These are phyloP conservation scores for Psittacula derbiana DNA, from an alignment of 2,797 vertebrate genomes.

Conservation along the genomic window DNA sequence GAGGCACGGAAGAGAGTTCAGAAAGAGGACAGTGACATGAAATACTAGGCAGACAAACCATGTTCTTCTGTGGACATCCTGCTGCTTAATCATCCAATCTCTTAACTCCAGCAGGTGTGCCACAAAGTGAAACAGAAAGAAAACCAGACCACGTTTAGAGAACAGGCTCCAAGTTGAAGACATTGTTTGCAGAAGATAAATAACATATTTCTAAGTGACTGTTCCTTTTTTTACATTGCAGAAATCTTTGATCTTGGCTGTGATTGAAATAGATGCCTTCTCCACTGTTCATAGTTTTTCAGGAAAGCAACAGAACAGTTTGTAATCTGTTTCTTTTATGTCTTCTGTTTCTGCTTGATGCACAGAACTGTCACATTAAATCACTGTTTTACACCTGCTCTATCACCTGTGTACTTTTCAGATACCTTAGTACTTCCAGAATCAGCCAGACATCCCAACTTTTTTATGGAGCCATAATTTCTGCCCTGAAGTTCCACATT, in stretches of 20 bases:
- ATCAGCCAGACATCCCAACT: neutral
- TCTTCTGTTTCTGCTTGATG: neutral
- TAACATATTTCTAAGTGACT: neutral
- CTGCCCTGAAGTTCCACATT: neutral
- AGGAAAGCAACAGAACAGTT: neutral
- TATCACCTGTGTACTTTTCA: neutral
- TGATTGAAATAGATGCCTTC: neutral
- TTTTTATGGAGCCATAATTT: conserved; percentile 8
- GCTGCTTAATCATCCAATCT: neutral
- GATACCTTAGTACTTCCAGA: neutral
- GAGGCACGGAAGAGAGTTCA: neutral
- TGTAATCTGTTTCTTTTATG: neutral
- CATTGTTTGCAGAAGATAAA: neutral
- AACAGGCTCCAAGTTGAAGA: neutral
- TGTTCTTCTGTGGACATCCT: neutral
- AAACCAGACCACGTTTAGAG: neutral
- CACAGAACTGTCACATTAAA: neutral
- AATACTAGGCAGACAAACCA: neutral
- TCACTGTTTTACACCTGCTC: neutral
- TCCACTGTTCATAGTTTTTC: neutral
- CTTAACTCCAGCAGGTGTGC: neutral
- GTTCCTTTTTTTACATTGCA: neutral
- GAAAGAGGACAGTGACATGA: neutral
- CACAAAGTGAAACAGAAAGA: neutral
- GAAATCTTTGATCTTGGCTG: conserved; percentile 20